phyloP scores from a whole-genome alignment of 2,113 vertebrate genomes.

The Turdus rufiventris region DNA sequence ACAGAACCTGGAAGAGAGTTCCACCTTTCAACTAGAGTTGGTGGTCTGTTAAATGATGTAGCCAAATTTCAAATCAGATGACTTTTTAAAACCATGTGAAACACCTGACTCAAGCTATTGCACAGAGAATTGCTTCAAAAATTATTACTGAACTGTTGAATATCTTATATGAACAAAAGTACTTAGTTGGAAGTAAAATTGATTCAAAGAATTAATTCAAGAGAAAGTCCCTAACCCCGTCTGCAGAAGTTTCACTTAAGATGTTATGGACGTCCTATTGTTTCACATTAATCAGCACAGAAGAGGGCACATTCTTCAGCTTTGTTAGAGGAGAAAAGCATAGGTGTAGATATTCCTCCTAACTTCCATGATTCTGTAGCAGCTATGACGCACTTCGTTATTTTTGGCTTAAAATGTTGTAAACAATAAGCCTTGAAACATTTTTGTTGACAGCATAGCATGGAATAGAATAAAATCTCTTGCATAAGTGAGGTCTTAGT shows the following conservation, averaged over 20 bases:
- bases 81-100: background rate
- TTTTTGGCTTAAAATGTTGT: slow-evolving; percentile 17
- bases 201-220: background rate
- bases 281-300: background rate
- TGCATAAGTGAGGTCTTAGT: background rate
- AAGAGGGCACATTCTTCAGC: background rate
- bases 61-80: background rate
- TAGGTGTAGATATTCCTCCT: background rate
- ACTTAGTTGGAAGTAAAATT: background rate
- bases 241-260: background rate
- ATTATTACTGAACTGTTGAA: background rate
- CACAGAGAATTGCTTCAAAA: background rate
- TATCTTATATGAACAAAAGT: background rate
- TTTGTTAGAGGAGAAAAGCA: background rate
- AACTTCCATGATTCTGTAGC: background rate
- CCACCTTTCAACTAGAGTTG: background rate
- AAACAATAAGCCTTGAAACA: background rate
- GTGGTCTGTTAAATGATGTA: background rate
- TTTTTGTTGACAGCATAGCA: background rate
- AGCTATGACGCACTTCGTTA: background rate
- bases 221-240: background rate
- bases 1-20: background rate
- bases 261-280: background rate
- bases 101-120: background rate
- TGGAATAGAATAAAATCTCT: background rate